Percentiles rank a stretch among this genome's conserved stretches.
Conservation (phyloP, 2,888 invertebrate species). For the Serrognathus titanus region DNA sequence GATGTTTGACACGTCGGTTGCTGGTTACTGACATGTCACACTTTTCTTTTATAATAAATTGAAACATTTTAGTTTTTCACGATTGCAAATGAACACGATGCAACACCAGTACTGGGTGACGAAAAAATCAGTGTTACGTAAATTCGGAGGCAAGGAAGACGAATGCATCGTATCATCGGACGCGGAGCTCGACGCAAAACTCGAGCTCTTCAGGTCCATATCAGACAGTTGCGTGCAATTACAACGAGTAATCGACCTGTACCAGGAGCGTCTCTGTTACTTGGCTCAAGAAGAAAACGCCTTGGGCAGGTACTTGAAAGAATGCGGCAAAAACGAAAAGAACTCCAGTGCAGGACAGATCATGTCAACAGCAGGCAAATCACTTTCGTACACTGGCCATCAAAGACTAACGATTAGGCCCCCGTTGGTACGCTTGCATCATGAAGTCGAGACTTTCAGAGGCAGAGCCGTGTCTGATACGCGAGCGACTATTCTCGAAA, state of each 20-base stretch:
- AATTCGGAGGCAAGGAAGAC: constrained; percentile 95
- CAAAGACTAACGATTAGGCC: constrained; percentile 84
- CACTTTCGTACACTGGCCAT: constrained; percentile 66
- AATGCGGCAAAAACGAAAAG: constrained; percentile 83
- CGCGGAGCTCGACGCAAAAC: constrained; percentile 93
- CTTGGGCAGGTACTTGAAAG: constrained; percentile 87
- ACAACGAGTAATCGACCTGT: constrained; percentile 85
- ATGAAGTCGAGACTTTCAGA: constrained; percentile 96
- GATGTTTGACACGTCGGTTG: not conserved
- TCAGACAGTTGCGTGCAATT: constrained; percentile 85
- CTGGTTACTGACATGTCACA: not conserved
- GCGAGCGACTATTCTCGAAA: constrained; percentile 80
- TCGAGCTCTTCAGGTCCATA: constrained; percentile 89
- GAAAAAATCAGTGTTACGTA: constrained; percentile 89
- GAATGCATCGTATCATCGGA: constrained; percentile 95
- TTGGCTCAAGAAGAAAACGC: constrained; percentile 95
- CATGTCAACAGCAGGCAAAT: constrained; percentile 80
- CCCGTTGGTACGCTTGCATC: constrained; percentile 84
- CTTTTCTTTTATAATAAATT: not conserved
- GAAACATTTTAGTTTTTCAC: not conserved
- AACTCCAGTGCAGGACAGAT: constrained; percentile 83
- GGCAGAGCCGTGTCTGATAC: constrained; percentile 93
- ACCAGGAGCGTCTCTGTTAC: constrained; percentile 88
- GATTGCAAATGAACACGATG: constrained; percentile 51
- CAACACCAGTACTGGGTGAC: constrained; percentile 98